Conservation (phyloP, 2,797 vertebrate species). For the Crypturellus tataupa region DNA sequence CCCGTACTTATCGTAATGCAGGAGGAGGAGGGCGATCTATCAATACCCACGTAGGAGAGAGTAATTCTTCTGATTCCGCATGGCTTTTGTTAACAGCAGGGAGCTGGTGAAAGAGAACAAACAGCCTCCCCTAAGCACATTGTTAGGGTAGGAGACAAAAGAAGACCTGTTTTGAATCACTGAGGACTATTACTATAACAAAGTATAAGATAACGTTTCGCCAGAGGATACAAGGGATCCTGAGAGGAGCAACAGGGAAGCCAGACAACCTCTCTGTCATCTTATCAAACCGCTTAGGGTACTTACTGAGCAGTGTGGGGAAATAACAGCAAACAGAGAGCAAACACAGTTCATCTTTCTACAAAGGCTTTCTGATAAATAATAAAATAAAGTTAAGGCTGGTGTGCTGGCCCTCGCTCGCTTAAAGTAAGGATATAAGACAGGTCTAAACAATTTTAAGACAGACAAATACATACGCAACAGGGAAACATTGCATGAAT, state of each 20-base stretch:
- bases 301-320: constrained; percentile 71
- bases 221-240: constrained; percentile 76
- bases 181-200: constrained; percentile 74
- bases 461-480: constrained; percentile 29
- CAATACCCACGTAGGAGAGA: constrained; percentile 47
- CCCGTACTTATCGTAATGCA: not conserved
- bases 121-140: constrained; percentile 20
- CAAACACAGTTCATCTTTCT: constrained; percentile 76
- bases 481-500: not conserved
- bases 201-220: constrained; percentile 78
- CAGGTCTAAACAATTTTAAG: constrained; percentile 40
- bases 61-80: constrained; percentile 42
- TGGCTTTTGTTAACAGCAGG: constrained; percentile 60
- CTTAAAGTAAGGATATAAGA: constrained; percentile 12
- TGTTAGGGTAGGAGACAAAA: constrained; percentile 56
- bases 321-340: constrained; percentile 75
- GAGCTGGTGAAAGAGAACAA: constrained; percentile 61
- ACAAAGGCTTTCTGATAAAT: constrained; percentile 76
- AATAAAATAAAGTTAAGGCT: constrained; percentile 29
- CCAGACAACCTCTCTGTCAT: constrained; percentile 79
- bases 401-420: not conserved
- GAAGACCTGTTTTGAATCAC: constrained; percentile 74
- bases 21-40: constrained; percentile 51
- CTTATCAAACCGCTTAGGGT: constrained; percentile 66
- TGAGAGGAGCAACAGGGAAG: constrained; percentile 77